phyloP scores from a whole-genome alignment of 1,140 invertebrate genomes.

The Xylocopa sonorina region DNA sequence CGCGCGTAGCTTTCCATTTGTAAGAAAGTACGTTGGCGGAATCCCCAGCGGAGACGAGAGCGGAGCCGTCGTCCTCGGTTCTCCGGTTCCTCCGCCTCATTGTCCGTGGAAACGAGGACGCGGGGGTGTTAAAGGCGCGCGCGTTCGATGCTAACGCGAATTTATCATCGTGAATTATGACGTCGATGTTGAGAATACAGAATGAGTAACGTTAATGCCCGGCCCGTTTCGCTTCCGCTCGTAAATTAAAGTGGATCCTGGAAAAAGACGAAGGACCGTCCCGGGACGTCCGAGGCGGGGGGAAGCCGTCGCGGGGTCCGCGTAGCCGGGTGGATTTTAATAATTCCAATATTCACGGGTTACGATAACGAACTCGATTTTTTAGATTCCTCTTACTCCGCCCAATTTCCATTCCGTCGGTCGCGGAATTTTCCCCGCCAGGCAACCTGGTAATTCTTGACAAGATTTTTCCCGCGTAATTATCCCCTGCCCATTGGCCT shows the following conservation, averaged over 20 bases:
- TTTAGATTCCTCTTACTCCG: slow-evolving; percentile 20
- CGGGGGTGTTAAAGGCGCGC: slow-evolving; percentile 39
- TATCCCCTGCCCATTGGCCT: slow-evolving; percentile 11
- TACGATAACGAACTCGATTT: slow-evolving; percentile 36
- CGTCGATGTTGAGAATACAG: slow-evolving; percentile 65
- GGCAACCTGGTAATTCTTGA: slow-evolving; percentile 26
- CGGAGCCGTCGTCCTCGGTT: slow-evolving; percentile 57
- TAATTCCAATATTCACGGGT: slow-evolving; percentile 61
- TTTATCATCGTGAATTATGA: slow-evolving; percentile 70
- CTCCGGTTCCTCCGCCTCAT: slow-evolving; percentile 66
- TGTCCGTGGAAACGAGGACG: slow-evolving; percentile 68
- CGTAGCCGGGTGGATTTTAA: no score
- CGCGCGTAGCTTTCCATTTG: slow-evolving; percentile 74
- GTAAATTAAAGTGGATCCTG: slow-evolving; percentile 61
- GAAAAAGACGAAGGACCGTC: slow-evolving; percentile 4
- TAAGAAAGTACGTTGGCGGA: slow-evolving; percentile 74
- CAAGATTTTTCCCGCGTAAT: slow-evolving; percentile 45
- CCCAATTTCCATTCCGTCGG: slow-evolving; percentile 32
- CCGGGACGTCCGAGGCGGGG: background rate
- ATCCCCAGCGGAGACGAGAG: slow-evolving; percentile 62
- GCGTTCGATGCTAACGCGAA: slow-evolving; percentile 64
- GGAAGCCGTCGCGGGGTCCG: no score
- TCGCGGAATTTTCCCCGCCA: background rate
- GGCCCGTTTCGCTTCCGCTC: slow-evolving; percentile 60
- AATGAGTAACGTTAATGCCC: slow-evolving; percentile 68